Percentiles rank a stretch among this genome's conserved stretches.
Conservation (phyloP, 2,888 invertebrate species). For the Hyalella azteca region DNA sequence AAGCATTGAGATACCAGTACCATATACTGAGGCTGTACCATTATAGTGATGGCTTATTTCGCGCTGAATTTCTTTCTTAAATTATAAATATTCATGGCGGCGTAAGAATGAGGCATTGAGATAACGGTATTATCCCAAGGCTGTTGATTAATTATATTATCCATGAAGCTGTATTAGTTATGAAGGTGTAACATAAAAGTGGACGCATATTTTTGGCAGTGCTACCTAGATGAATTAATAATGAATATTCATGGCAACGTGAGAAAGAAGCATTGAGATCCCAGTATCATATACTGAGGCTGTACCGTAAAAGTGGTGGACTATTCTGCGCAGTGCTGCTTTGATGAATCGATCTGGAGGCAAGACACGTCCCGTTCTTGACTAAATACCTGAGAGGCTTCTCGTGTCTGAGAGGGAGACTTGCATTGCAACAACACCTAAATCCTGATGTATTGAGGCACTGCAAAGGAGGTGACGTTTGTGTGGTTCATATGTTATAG, state of each 20-base stretch:
- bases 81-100: too few relatives aligned
- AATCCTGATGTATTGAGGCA: neutral
- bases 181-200: neutral
- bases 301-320: too few relatives aligned
- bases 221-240: neutral
- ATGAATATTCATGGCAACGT: neutral
- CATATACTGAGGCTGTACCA: too few relatives aligned
- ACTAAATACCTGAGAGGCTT: constrained; percentile 8
- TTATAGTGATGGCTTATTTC: too few relatives aligned
- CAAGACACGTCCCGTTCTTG: constrained; percentile 6
- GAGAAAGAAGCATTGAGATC: neutral
- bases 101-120: too few relatives aligned
- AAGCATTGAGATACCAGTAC: too few relatives aligned
- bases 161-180: neutral
- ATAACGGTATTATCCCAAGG: too few relatives aligned
- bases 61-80: too few relatives aligned
- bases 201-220: neutral
- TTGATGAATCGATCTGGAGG: constrained; percentile 33
- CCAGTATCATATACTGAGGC: too few relatives aligned
- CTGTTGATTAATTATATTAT: neutral
- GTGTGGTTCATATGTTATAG: too few relatives aligned
- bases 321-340: neutral
- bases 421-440: constrained; percentile 13
- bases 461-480: too few relatives aligned
- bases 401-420: neutral